A percentile compares a stretch with the other conserved stretches of the same genome.
phyloP scores from a whole-genome alignment of 2,113 vertebrate species.

The Pelusios castaneus region DNA sequence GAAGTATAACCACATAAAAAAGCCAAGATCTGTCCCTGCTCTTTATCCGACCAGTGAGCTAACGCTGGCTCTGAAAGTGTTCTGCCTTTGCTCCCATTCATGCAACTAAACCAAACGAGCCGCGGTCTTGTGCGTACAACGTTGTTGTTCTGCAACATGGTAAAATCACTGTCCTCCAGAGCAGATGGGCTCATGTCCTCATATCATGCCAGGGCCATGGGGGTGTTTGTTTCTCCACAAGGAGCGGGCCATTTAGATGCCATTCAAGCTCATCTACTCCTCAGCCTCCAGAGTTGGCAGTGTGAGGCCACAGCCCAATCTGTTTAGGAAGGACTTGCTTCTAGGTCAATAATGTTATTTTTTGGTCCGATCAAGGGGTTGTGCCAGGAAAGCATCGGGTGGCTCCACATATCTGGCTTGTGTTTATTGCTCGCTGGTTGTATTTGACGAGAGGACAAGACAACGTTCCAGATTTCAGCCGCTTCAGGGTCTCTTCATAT shows the following conservation, averaged over 20 bases:
- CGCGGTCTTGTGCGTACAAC: neutral
- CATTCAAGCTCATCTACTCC: neutral
- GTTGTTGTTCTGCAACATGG: neutral
- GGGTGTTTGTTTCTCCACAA: neutral
- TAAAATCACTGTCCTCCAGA: neutral
- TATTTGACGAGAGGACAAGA: neutral
- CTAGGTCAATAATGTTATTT: neutral
- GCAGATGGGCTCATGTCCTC: neutral
- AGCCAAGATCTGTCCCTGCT: neutral
- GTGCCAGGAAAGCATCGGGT: neutral
- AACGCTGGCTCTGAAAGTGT: neutral
- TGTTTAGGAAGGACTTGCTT: neutral
- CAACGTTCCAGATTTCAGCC: too few species aligned
- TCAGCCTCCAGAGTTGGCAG: neutral
- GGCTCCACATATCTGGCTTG: neutral
- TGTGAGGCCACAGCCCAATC: neutral
- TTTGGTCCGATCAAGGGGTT: neutral
- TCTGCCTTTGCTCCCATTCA: neutral
- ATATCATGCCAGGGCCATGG: neutral
- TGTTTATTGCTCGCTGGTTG: neutral
- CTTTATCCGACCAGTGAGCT: neutral
- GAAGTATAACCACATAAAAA: neutral
- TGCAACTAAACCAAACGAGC: neutral
- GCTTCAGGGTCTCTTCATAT: neutral
- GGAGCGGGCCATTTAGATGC: neutral